Evolutionary conservation across 2,113 vertebrate genomes (phyloP).

Genomic region (Nettapus auritus): DNA sequence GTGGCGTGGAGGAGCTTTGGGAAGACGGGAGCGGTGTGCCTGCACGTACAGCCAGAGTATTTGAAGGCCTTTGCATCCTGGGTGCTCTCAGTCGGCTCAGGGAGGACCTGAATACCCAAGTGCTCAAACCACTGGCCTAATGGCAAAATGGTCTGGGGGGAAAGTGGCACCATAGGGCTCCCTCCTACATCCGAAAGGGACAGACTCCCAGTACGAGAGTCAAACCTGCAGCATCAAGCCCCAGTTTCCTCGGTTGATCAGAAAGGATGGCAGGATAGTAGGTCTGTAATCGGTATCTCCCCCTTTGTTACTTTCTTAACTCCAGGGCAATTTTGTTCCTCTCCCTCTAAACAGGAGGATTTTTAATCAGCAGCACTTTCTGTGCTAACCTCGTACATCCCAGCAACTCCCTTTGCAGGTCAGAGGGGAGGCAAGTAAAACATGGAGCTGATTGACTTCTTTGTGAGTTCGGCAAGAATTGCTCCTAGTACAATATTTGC

Average conservation of each 20-base stretch:
- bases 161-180: neutral
- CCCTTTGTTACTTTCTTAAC: neutral
- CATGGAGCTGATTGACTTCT: neutral
- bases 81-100: neutral
- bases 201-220: neutral
- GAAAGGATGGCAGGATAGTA: neutral
- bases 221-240: neutral
- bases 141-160: neutral
- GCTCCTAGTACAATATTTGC: neutral
- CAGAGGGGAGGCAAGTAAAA: neutral
- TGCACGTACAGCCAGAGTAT: neutral
- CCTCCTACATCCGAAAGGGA: neutral
- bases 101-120: neutral
- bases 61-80: neutral
- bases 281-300: neutral
- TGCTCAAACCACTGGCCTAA: neutral
- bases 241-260: accelerated
- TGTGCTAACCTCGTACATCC: neutral
- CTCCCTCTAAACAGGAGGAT: neutral
- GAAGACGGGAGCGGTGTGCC: neutral
- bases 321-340: neutral
- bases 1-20: neutral
- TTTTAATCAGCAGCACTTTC: neutral
- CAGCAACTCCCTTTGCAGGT: neutral
- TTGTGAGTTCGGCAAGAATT: neutral